Base-by-base conservation (phyloP, 2,113 vertebrate species). In the Emydura subglobosa region DNA sequence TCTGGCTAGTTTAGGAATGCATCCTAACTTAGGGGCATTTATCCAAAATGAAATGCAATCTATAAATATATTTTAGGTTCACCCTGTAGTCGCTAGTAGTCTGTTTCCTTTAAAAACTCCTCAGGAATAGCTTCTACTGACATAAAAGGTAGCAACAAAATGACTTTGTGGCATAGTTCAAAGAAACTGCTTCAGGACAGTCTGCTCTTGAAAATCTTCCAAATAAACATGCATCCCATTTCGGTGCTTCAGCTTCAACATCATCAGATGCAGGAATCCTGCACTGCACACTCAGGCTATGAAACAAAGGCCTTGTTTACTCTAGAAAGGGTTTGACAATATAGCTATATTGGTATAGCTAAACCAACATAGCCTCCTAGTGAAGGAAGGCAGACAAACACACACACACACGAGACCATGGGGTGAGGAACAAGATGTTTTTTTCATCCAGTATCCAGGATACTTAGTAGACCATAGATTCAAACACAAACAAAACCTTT, bases 361-460 rank as follows among this genome's bases (percentile, higher is more conserved):
- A 68, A 9, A n/a, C 61, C 61, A n/a, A 31, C n/a, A 72, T 39
- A 39, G 19, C n/a, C 9, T 10, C n/a, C 65, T 39, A 72, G n/a
- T 39, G n/a, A 72, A 72, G 65, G 51, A 53, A 53, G 14, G 16
- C 51, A 53, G 51, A 53, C 27, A 61, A 29, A 68, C 54, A 27
- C 55, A 25, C 55, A 27, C 72, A 83, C 91, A 89, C 5, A 17
- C 1, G 50, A 7, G 2, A 12, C 29, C 82, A 86, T 42, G 34
- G 54, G 82, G 65, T 61, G 78, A 94, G 44, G 93, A 96, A 93
- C 3, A 78, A 89, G 88, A 91, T 24, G 16, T 5, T 86, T 25
- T 84, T 47, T 61, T 95, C 0, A 54, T 3, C n/a, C 10, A 0
- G 54, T 54, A 83, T 54, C 27, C 72, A 51, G 50, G 54, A 90